phyloP scores from a whole-genome alignment of 2,888 invertebrate genomes.

The Parthenolecanium corni region DNA sequence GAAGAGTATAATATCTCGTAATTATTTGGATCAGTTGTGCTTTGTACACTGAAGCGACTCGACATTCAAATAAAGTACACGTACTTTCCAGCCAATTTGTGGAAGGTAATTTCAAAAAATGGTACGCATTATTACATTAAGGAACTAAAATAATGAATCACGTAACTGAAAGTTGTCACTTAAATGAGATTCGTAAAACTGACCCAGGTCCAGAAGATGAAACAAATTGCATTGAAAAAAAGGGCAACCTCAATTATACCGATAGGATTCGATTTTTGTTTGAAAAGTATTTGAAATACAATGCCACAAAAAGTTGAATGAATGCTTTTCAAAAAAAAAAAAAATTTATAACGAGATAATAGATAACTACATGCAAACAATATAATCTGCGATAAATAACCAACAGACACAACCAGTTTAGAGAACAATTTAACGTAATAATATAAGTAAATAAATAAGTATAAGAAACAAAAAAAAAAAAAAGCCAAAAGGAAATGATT shows the following conservation, averaged over 20 bases:
- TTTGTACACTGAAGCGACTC: neutral
- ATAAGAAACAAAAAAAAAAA: neutral
- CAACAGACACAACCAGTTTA: neutral
- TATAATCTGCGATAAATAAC: conserved; percentile 7
- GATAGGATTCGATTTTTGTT: neutral
- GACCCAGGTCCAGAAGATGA: neutral
- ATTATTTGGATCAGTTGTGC: neutral
- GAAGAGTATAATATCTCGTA: conserved; percentile 6
- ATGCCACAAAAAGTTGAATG: neutral
- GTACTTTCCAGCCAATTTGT: too few species aligned
- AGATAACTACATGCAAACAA: neutral
- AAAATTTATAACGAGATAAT: neutral
- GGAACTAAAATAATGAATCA: conserved; percentile 23
- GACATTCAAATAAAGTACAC: too few species aligned
- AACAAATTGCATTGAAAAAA: neutral
- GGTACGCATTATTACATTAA: neutral
- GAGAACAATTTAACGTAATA: neutral
- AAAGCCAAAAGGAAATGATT: neutral
- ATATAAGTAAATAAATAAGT: too few species aligned
- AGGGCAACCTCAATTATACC: neutral
- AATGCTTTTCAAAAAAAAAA: neutral
- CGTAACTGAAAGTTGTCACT: conserved; percentile 8
- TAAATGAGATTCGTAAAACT: conserved; percentile 9
- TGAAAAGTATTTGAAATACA: neutral
- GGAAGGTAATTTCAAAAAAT: neutral